Percentiles rank a stretch among this genome's conserved stretches.
These are phyloP conservation scores for Noctilio leporinus DNA, from an alignment of 2,113 vertebrate genomes.

Conservation along the genomic window DNA sequence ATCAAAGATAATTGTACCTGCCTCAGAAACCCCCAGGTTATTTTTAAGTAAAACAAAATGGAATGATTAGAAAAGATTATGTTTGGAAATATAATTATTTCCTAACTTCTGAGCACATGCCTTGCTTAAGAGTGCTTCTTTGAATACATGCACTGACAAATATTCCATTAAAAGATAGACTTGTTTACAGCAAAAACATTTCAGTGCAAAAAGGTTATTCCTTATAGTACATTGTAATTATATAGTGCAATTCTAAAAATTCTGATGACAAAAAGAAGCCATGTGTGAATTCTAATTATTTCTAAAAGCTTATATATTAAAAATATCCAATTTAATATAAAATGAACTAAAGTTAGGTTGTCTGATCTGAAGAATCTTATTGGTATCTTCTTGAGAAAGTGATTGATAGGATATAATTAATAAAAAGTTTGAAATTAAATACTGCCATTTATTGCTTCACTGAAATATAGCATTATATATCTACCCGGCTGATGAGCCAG, in stretches of 20 bases:
- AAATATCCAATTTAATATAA: slow-evolving; percentile 56
- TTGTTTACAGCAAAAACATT: slow-evolving; percentile 51
- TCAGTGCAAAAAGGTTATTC: slow-evolving; percentile 49
- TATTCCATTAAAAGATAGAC: slow-evolving; percentile 57
- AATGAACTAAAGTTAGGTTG: slow-evolving; percentile 55
- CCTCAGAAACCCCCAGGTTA: slow-evolving; percentile 58
- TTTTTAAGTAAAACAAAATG: slow-evolving; percentile 69
- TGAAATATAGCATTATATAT: slow-evolving; percentile 56
- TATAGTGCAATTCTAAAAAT: slow-evolving; percentile 41
- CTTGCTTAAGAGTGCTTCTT: slow-evolving; percentile 37
- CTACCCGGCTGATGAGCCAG: slow-evolving; percentile 58
- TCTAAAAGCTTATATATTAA: slow-evolving; percentile 42
- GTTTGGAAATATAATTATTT: slow-evolving; percentile 70
- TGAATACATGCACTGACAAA: slow-evolving; percentile 23
- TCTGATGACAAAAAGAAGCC: slow-evolving; percentile 1
- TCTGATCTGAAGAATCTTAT: slow-evolving; percentile 59
- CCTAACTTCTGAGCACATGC: slow-evolving; percentile 62
- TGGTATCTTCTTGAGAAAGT: slow-evolving; percentile 66
- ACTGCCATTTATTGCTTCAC: slow-evolving; percentile 59
- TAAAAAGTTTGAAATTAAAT: slow-evolving; percentile 65
- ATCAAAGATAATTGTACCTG: slow-evolving; percentile 63
- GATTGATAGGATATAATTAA: slow-evolving; percentile 67
- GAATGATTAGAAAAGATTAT: slow-evolving; percentile 69
- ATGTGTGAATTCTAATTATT: slow-evolving; percentile 44
- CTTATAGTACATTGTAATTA: slow-evolving; percentile 43